These are phyloP conservation scores for Acanthis flammea DNA, from an alignment of 2,797 vertebrate species.

Conservation along the genomic window DNA sequence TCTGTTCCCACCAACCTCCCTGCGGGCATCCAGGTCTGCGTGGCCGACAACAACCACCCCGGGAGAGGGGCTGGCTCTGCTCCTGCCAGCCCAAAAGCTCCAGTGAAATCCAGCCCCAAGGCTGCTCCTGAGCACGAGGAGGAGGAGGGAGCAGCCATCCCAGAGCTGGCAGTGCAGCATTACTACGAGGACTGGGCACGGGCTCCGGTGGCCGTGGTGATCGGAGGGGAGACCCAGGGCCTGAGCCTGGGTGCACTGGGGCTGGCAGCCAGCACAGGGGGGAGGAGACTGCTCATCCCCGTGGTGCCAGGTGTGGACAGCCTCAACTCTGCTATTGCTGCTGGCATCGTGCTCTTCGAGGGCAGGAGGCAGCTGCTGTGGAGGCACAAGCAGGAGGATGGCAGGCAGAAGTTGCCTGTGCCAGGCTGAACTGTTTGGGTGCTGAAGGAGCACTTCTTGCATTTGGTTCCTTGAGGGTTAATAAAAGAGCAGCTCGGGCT, in stretches of 20 bases:
- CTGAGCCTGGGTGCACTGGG: slow-evolving; percentile 81
- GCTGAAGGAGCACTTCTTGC: not conserved
- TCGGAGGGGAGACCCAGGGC: slow-evolving; percentile 88
- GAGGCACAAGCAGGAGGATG: not conserved
- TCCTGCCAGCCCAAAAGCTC: not conserved
- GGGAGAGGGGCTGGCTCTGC: not conserved
- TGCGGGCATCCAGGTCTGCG: slow-evolving; percentile 70
- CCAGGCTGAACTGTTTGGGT: not conserved
- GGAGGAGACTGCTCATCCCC: slow-evolving; percentile 83
- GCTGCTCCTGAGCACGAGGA: not conserved
- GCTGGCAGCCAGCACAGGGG: slow-evolving; percentile 79
- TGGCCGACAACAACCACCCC: slow-evolving; percentile 80
- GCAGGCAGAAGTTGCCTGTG: not conserved
- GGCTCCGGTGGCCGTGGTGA: slow-evolving; percentile 80
- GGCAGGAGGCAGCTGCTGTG: slow-evolving; percentile 82
- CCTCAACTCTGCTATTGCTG: slow-evolving; percentile 90
- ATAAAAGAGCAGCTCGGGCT: slow-evolving; percentile 4
- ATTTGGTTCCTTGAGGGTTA: not conserved
- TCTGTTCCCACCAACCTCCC: slow-evolving; percentile 78
- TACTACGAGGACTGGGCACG: slow-evolving; percentile 85
- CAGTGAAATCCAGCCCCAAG: not conserved
- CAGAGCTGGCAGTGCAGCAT: slow-evolving; percentile 69
- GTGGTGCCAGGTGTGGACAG: slow-evolving; percentile 84
- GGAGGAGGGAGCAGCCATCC: slow-evolving; percentile 37
- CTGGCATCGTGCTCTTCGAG: slow-evolving; percentile 90